Evolutionary conservation across 1,140 invertebrate genomes (phyloP).

Genomic region (Cyphomyrmex costatus): DNA sequence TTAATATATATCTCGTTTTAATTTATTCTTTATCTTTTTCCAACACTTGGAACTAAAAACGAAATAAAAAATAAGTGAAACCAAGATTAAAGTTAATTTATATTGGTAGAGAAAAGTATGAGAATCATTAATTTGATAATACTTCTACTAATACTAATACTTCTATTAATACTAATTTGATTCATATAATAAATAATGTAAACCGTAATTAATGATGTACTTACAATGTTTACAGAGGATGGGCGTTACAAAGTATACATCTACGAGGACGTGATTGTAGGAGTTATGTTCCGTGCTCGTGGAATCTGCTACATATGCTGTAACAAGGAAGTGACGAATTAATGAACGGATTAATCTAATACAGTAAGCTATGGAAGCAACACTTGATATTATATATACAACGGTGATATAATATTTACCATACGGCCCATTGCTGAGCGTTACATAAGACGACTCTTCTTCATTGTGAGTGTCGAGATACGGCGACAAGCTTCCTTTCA

Average conservation of each 20-base stretch:
- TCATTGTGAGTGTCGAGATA: slow-evolving; percentile 84
- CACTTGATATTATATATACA: background rate
- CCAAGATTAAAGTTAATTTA: no score
- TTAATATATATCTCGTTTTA: no score
- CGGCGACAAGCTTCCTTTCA: slow-evolving; percentile 85
- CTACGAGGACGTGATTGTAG: slow-evolving; percentile 80
- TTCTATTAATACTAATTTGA: background rate
- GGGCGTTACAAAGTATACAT: slow-evolving; percentile 87
- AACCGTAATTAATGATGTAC: slow-evolving; percentile 73
- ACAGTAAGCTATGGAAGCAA: background rate
- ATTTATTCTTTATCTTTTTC: no score
- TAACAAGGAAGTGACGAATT: slow-evolving; percentile 64
- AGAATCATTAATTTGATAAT: slow-evolving; percentile 5
- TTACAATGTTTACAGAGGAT: slow-evolving; percentile 87
- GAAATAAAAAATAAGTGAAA: no score
- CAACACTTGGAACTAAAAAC: no score
- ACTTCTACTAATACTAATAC: no score
- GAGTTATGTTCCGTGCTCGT: slow-evolving; percentile 73
- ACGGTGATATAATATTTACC: slow-evolving; percentile 74
- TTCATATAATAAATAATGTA: background rate
- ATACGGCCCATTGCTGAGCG: slow-evolving; percentile 84
- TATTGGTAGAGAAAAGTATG: no score
- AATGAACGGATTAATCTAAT: slow-evolving; percentile 2
- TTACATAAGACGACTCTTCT: slow-evolving; percentile 85
- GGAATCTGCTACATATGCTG: slow-evolving; percentile 83